Evolutionary conservation across 2,113 vertebrate genomes (phyloP).

Genomic region (Tichodroma muraria): DNA sequence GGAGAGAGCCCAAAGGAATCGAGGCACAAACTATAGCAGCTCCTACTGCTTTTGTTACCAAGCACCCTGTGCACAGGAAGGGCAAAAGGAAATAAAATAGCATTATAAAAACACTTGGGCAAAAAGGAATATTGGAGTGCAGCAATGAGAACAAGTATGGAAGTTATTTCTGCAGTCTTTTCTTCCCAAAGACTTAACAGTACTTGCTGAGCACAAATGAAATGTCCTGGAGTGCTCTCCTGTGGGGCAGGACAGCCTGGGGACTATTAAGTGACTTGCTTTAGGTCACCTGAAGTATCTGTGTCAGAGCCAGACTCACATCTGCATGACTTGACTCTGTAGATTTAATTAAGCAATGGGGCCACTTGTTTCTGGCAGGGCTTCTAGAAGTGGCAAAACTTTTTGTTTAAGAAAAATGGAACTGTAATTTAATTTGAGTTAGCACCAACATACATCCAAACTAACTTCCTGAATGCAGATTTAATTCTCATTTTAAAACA

Average conservation of each 20-base stretch:
- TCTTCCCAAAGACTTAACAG: not conserved
- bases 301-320: not conserved
- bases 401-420: not conserved
- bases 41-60: not conserved
- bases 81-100: not conserved
- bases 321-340: accelerated
- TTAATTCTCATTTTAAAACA: not conserved
- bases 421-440: not conserved
- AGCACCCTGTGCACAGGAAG: not conserved
- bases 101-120: not conserved
- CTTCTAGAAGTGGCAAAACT: not conserved
- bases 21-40: not conserved
- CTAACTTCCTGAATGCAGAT: not conserved
- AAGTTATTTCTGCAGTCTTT: not conserved
- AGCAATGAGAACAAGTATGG: not conserved
- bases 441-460: not conserved
- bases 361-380: not conserved
- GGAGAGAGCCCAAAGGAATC: not conserved
- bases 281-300: not conserved
- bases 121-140: not conserved
- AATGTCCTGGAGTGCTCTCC: not conserved
- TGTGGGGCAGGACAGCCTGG: not conserved
- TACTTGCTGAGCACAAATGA: not conserved
- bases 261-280: not conserved
- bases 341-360: not conserved